Base-by-base conservation (phyloP, 64 coral and sea anemone species). In the Pocillopora damicornis region DNA sequence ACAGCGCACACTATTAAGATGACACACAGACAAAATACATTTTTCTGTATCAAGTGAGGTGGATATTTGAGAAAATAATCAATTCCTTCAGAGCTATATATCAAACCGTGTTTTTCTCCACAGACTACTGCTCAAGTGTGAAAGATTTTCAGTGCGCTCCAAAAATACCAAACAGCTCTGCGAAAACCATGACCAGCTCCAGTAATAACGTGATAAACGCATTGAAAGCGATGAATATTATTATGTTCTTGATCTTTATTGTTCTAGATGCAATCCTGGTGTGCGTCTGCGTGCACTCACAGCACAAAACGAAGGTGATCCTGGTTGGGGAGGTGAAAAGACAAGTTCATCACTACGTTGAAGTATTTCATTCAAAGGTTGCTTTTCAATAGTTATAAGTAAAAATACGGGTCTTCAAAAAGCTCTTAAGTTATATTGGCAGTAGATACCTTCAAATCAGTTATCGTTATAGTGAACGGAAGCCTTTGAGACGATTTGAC, bases 121-220 rank as follows among this genome's bases (percentile, higher is more conserved):
- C 80, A 14, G 79, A 76, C 7, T 89, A 89, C 77, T 95, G 94
- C 81, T 87, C 75, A 81, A 75, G 80, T 37, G 87, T 88, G 63
- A 65, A 80, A 23, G 60, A 93, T 73, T 76, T 87, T 56, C 94
- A 96, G 35, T 96, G 90, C 79, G 62, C 86, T 74, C 79, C 89
- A 15, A 61, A 61, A 61, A 61, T 61, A 15, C 9, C 8, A 61
- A 30, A 37, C 26, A 26, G 0, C 16, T 17, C 36, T 0, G 15
- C 34, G 13, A 38, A 45, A 38, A 76, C 75, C 1, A 38, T 45
- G 75, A 38, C 75, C 13, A 45, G 14, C 15, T 45, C 75, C 37
- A 76, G 13, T 45, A 76, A 37, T 14, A 51, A 35, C 37, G 37
- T 51, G 37, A 76, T 35, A 51, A 76, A 76, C 51, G 36, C 15